Evolutionary conservation across 53 echinoderm and acorn worm genomes (phyloP), one percentile per base, ranked within the genome.

Genomic region (Holothuria leucospilota): DNA sequence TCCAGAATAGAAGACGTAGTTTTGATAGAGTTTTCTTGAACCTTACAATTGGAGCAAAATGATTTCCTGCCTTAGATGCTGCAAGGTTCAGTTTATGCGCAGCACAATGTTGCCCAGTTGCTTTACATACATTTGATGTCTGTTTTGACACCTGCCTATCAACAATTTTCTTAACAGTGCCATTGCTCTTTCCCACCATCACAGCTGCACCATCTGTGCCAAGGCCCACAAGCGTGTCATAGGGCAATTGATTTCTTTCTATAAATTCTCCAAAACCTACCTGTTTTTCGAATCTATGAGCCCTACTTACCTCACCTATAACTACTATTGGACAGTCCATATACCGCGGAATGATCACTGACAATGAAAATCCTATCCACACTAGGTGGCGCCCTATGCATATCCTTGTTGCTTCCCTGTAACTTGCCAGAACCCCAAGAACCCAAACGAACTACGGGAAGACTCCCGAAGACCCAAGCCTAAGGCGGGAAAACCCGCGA

Each of bases 51-150:
- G 53, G 29, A n/a, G 89, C 71, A 34, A 92, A 89, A n/a, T 75
- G 82, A 42, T n/a, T 29, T 26, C 89, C 89, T 24, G 86, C 88
- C 69, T 92, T 86, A 56, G 61, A 80, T 14, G 92, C 88, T 56
- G 89, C 86, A 13, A 92, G 30, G 39, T 88, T 89, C 38, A 92
- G 60, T 65, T 85, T 92, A 29, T 92, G 92, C 15, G 92, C 92
- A 28, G 69, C 66, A 73, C 92, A 92, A 71, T 92, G 92, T n/a
- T 72, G 60, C 20, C 84, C 77, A 34, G 65, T 63, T 28, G n/a
- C n/a, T n/a, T n/a, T n/a, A n/a, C n/a, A n/a, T n/a, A n/a, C 52
- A 49, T 49, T 41, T 24, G 40, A 53, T 51, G 15, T 64, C 29
- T 89, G 89, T 71, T 89, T 84, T 25, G 53, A 71, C 20, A 13